These are phyloP conservation scores for Fregata magnificens DNA, from an alignment of 2,113 vertebrate species.

Conservation along the genomic window DNA sequence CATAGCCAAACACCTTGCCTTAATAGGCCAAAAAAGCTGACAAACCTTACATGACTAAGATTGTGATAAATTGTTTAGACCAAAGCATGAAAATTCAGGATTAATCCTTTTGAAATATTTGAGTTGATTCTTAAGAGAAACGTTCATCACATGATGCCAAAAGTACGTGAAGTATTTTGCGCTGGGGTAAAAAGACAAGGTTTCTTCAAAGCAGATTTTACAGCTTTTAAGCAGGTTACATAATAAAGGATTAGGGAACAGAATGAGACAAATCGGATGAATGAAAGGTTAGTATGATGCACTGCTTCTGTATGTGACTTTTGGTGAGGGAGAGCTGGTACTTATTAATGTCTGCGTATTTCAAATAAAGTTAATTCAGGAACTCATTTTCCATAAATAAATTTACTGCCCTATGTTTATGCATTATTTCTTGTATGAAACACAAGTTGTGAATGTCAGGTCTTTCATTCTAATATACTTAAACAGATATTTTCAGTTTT, in stretches of 20 bases:
- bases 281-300: slow-evolving; percentile 15
- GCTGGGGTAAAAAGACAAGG: slow-evolving; percentile 27
- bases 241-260: slow-evolving; percentile 57
- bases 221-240: slow-evolving; percentile 56
- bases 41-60: neutral
- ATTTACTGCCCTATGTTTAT: neutral
- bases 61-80: neutral
- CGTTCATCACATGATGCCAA: neutral
- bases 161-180: slow-evolving; percentile 46
- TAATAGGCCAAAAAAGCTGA: neutral
- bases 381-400: neutral
- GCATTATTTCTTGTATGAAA: neutral
- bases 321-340: neutral
- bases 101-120: neutral
- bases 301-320: neutral
- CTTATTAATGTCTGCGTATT: neutral
- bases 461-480: neutral
- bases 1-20: neutral
- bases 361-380: neutral
- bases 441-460: neutral
- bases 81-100: neutral
- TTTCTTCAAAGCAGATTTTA: slow-evolving; percentile 56
- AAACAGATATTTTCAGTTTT: neutral
- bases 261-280: slow-evolving; percentile 54
- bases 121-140: neutral